Evolutionary conservation across 1,140 invertebrate genomes (phyloP), one percentile per base, ranked within the genome.

Genomic region (Cataglyphis hispanica): DNA sequence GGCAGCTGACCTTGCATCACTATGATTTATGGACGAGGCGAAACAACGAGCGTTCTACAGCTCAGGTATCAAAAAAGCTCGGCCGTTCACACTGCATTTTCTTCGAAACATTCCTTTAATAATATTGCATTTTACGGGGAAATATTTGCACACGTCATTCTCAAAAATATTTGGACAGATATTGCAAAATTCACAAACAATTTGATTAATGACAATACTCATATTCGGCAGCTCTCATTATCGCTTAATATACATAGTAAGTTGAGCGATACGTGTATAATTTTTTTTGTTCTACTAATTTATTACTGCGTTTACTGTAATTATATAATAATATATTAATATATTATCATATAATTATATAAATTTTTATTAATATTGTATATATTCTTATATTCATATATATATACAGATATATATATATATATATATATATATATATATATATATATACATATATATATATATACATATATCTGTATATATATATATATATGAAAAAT

Each of bases 101-200:
- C 80, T 67, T 56, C 81, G 22, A 64, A 43, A 76, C 64, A 85
- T 84, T 50, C 74, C 53, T 60, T 25, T 63, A 27, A 67, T 66
- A 58, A 58, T 56, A 75, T 87, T 61, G 19, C 67, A 60, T 77
- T 87, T 72, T 69, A 75, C n/a, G 25, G 22, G 60, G 22, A 60
- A n/a, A 58, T 31, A 72, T 58, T 84, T 84, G 87, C 89, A 61
- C 34, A 86, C 91, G 87, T 91, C 86, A 87, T 90, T 86, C 27
- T 40, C 8, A 75, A 89, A 93, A 93, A 94, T 93, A 94, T 94
- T 94, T 93, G 93, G 93, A 94, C 93, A 5, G 34, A 34, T 19
- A 8, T 1, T 63, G 5, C 40, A 80, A 88, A 86, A 85, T 88
- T 86, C 61, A 87, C 85, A 85, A 60, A 46, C 4, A 2, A 13